Conservation (phyloP, 30 jellyfish, hydroid and myxozoan species). For the Haliclystus octoradiatus region DNA sequence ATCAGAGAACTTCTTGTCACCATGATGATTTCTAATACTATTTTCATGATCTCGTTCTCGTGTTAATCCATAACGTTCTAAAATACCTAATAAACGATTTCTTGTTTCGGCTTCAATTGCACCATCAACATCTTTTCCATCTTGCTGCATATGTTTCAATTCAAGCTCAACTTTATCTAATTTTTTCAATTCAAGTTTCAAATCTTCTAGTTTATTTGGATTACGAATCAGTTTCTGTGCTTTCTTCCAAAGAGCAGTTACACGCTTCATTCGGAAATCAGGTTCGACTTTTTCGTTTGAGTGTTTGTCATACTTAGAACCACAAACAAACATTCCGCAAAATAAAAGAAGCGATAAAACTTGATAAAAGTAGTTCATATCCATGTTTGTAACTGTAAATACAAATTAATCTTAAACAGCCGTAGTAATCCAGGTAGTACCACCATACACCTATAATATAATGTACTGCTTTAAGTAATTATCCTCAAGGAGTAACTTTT, state of each 20-base stretch:
- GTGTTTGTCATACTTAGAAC: neutral
- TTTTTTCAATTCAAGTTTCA: constrained; percentile 25
- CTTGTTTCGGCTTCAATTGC: constrained; percentile 13
- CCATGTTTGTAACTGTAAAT: neutral
- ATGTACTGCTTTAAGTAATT: too few relatives aligned
- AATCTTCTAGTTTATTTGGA: constrained; percentile 17
- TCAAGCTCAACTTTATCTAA: constrained; percentile 30
- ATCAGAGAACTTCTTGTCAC: constrained; percentile 34
- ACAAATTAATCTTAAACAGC: too few relatives aligned
- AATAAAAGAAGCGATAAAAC: neutral
- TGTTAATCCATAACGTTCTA: constrained; percentile 31
- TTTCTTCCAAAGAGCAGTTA: constrained; percentile 38
- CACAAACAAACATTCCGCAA: too few relatives aligned
- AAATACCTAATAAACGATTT: constrained; percentile 17
- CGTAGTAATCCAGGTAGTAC: too few relatives aligned
- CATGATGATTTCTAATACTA: constrained; percentile 5
- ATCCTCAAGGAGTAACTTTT: too few relatives aligned
- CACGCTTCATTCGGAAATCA: constrained; percentile 22
- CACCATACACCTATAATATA: too few relatives aligned
- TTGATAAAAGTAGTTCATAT: neutral
- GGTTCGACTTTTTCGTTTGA: constrained; percentile 1
- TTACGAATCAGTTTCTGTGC: constrained; percentile 38
- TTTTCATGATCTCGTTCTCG: constrained; percentile 5
- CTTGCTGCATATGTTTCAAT: constrained; percentile 22
- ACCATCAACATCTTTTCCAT: constrained; percentile 20